A percentile compares a stretch with the other conserved stretches of the same genome.
Evolutionary conservation across 2,888 invertebrate genomes (phyloP).

Genomic region (Cyclophora punctaria): DNA sequence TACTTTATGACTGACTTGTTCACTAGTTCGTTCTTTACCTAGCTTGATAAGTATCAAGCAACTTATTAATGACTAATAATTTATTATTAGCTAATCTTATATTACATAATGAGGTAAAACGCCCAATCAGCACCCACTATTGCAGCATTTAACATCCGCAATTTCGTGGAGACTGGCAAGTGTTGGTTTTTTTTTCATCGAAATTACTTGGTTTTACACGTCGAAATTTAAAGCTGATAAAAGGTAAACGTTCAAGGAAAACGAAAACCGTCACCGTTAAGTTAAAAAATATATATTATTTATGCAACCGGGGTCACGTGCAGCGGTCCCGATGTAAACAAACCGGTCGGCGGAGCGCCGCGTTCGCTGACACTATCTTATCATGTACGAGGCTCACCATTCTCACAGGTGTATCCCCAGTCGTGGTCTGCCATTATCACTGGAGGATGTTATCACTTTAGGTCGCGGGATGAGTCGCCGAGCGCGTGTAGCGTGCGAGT

Average conservation of each 20-base stretch:
- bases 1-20: too few relatives aligned
- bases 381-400: constrained; percentile 64
- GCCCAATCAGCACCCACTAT: too few relatives aligned
- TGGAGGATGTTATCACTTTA: constrained; percentile 30
- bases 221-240: not conserved
- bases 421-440: constrained; percentile 62
- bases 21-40: too few relatives aligned
- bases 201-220: not conserved
- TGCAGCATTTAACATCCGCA: too few relatives aligned
- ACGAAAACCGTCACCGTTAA: constrained; percentile 15
- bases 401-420: constrained; percentile 77
- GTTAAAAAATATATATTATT: constrained; percentile 37
- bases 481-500: constrained; percentile 47
- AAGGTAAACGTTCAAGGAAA: constrained; percentile 12
- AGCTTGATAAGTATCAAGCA: too few relatives aligned
- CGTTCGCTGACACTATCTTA: constrained; percentile 22
- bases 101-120: too few relatives aligned
- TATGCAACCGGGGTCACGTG: constrained; percentile 52
- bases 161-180: too few relatives aligned
- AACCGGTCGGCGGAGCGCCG: constrained; percentile 51
- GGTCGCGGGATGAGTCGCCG: constrained; percentile 24
- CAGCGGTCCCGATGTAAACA: constrained; percentile 52
- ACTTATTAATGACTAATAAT: too few relatives aligned
- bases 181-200: not conserved
- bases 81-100: not conserved